Conservation (phyloP, 2,797 vertebrate species). For the Smutsia temminckii region DNA sequence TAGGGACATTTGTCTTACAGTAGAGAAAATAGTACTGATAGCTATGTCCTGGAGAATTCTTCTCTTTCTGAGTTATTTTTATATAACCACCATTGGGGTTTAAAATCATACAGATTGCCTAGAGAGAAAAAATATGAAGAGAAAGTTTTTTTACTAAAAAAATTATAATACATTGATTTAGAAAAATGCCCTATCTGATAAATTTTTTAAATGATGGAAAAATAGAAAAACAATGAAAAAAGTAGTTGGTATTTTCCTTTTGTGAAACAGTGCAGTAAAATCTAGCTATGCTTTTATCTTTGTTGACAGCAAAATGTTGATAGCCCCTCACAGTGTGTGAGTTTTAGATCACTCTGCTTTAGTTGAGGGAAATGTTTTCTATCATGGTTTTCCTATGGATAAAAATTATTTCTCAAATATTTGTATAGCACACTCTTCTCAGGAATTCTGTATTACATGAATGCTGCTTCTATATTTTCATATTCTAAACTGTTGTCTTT, state of each 20-base stretch:
- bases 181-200: neutral
- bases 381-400: conserved; percentile 80
- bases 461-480: conserved; percentile 84
- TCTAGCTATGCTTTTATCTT: neutral
- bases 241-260: neutral
- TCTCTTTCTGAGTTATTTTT: conserved; percentile 54
- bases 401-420: conserved; percentile 79
- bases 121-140: neutral
- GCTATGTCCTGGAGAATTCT: conserved; percentile 31
- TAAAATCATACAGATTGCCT: conserved; percentile 35
- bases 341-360: conserved; percentile 71
- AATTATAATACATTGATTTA: neutral
- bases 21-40: conserved; percentile 39
- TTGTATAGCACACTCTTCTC: conserved; percentile 83
- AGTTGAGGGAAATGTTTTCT: conserved; percentile 79
- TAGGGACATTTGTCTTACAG: conserved; percentile 58
- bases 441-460: conserved; percentile 85
- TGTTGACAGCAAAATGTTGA: conserved; percentile 24
- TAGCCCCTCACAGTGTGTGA: conserved; percentile 35
- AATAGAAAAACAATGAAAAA: neutral
- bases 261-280: neutral
- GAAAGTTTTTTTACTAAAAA: conserved; percentile 47
- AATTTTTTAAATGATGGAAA: neutral
- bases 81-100: neutral
- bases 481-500: conserved; percentile 82